Evolutionary conservation across 2,888 invertebrate species (phyloP).

Genomic region (Caenorhabditis plicata): DNA sequence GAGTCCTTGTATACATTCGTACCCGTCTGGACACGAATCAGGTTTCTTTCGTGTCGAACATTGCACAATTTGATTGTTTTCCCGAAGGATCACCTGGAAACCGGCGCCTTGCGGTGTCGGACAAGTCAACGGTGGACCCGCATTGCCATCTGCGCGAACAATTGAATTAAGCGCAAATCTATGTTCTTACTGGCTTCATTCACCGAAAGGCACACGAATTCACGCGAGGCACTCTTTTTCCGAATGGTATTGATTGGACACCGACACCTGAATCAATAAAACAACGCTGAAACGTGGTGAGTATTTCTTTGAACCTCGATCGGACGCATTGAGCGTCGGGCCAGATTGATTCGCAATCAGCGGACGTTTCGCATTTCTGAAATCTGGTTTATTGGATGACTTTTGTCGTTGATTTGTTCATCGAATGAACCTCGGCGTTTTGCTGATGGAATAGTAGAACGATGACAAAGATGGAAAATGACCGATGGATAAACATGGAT

Average conservation of each 20-base stretch:
- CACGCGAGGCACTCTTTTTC: constrained; percentile 35
- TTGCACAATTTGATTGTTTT: constrained; percentile 30
- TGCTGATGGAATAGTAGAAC: not conserved
- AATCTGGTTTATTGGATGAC: not conserved
- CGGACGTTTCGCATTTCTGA: constrained; percentile 31
- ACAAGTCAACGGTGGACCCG: constrained; percentile 58
- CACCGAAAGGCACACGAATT: constrained; percentile 46
- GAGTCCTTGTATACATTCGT: constrained; percentile 58
- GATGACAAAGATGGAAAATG: not conserved
- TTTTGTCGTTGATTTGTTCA: not conserved
- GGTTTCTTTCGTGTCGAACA: constrained; percentile 45
- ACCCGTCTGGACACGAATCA: constrained; percentile 37
- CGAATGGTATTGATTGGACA: constrained; percentile 45
- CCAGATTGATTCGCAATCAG: constrained; percentile 34
- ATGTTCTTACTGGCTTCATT: constrained; percentile 43
- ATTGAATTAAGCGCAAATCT: not conserved
- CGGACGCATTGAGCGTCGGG: constrained; percentile 34
- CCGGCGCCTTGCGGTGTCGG: constrained; percentile 61
- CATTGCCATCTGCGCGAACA: constrained; percentile 47
- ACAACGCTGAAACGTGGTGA: not conserved
- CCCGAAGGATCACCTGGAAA: constrained; percentile 48
- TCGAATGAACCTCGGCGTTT: not conserved
- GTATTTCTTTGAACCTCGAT: not conserved
- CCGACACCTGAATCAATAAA: constrained; percentile 30
- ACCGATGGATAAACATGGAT: not conserved